Evolutionary conservation across 2,888 invertebrate genomes (phyloP), one percentile per base, ranked within the genome.

Genomic region (Tenthredo livida): DNA sequence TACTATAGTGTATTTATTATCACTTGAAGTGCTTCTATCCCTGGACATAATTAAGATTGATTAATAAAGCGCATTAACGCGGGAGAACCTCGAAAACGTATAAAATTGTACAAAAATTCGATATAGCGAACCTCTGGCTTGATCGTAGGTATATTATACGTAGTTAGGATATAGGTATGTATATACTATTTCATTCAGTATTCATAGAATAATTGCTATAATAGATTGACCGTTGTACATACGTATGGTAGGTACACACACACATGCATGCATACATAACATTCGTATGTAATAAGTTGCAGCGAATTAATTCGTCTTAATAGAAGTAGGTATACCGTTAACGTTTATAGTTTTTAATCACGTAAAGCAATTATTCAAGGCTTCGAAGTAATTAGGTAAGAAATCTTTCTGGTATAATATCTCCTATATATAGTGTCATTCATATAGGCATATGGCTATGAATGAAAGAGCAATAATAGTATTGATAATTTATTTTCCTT

Each of bases 201-300:
- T 75, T 75, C 75, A 75, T 75, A 75, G 75, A 75, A 75, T 75
- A 75, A 75, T 75, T 75, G 47, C 47, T 21, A 17, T 47, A 75
- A 75, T 70, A 37, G 17, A 6, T 47, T 7, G 9, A 21, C 12
- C 40, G 47, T 70, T 43, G 10, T 73, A 25, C 72, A 6, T 37
- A 37, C 37, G 33, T 33, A 33, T n/a, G n/a, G n/a, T n/a, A n/a
- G n/a, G 4, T 33, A 33, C 4, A 37, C 7, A 37, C 37, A 7
- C 7, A 37, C 37, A 33, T 37, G 7, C 7, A 1, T 37, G 7
- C 2, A 4, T 33, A 33, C 10, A 73, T 21, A 25, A 2, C 25
- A n/a, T 25, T 7, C 25, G 25, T 37, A n/a, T 33, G n/a, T 70
- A 33, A 67, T 10, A 33, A 33, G 12, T n/a, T 58, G 9, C 10